Evolutionary conservation across 2,888 invertebrate species (phyloP), one percentile per base, ranked within the genome.

Genomic region (Drosophila hamatofila): DNA sequence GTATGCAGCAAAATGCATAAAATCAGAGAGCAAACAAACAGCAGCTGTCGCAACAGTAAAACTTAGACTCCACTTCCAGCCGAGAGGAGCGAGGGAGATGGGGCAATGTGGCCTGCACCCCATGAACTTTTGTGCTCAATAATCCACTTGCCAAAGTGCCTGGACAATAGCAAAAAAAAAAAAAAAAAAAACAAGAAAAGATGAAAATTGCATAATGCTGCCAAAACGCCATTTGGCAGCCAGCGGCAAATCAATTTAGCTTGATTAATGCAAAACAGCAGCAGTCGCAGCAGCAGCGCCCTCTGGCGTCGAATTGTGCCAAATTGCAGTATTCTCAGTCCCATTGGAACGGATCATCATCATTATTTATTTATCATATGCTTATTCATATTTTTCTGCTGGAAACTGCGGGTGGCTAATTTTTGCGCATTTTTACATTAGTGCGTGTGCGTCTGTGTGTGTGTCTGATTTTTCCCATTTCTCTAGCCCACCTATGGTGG

Each of bases 101-200:
- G 21, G 44, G 27, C 3, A 5, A 21, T 6, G 30, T 14, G 21
- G 21, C 30, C 18, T 49, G 49, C 59, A 18, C 72, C 55, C 76
- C 70, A 52, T 88, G 81, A 88, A 85, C 84, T 88, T 77, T 86
- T 85, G 89, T 67, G 81, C 89, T 63, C 81, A 71, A 86, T 88
- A 75, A 69, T 66, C 41, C 25, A 67, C 33, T 83, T 88, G 89
- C 83, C 84, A 84, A 84, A 80, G 48, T 52, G 42, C 60, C 55
- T 71, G 80, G 63, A 64, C 64, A 52, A 63, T 23, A 33, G 56
- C 62, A 33, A 41, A 12, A 39, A 79, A 23, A 18, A 42, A 7
- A 9, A 1, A 30, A 33, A 35, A 16, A 35, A 79, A 21, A 9
- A 41, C 25, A 37, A 6, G 2, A 18, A 6, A 5, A 18, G 1